Evolutionary conservation across 2,888 invertebrate species (phyloP), one percentile per base, ranked within the genome.

Genomic region (Ceriagrion tenellum): DNA sequence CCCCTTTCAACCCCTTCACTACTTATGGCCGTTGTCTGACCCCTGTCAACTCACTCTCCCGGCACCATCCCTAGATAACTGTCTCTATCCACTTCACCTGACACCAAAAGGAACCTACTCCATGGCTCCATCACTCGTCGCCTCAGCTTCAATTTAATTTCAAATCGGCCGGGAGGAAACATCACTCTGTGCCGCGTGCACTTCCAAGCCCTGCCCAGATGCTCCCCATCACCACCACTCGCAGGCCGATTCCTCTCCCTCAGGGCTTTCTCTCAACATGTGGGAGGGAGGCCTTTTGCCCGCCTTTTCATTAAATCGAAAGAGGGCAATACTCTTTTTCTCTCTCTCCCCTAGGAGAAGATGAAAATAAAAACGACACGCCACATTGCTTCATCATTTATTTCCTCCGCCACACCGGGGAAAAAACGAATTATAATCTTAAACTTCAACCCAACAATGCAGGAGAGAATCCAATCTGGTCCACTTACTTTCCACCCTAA

Each of bases 131-230:
- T 63, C n/a, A 91, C 63, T 59, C 91, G 91, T 23, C 91, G 40
- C 63, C 91, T 91, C 63, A 12, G 63, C 63, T 91, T 91, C 91
- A 35, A 91, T 63, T 63, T 91, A 91, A 91, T 91, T 91, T 91
- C 91, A 20, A 40, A 63, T 91, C 40, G 40, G 63, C 63, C 63
- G 63, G 63, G 91, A 20, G 35, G 90, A 90, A 56, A 40, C 40
- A 35, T 88, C 35, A 16, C n/a, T 55, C 55, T 30, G 26, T 16
- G 4, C 26, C 55, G 13, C 59, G 59, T 69, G 26, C 26, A 23
- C 6, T 69, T 26, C 26, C 69, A 47, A 47, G 23, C 26, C 8
- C 69, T 69, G 3, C 26, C 10, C 47, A 2, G 8, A 4, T 47
- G 47, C 26, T 69, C 69, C 69, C 12, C 69, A 23, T 23, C 63